These are phyloP conservation scores for Drosophila willistoni DNA, from an alignment of 1,140 invertebrate genomes.

Conservation along the genomic window DNA sequence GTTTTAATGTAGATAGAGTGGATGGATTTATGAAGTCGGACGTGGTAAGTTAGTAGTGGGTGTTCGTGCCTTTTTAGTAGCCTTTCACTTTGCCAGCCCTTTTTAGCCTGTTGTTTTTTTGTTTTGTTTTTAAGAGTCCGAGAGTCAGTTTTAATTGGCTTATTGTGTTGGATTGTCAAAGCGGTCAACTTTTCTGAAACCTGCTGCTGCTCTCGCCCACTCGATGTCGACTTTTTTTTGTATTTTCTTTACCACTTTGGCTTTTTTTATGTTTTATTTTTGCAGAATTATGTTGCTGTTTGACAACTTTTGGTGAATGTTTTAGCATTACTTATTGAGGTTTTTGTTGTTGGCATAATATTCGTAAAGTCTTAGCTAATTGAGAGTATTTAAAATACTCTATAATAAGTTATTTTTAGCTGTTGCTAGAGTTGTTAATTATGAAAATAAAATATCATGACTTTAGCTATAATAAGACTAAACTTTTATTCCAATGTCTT, in stretches of 20 bases:
- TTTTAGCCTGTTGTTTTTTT: constrained; percentile 33
- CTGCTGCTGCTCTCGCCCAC: constrained; percentile 19
- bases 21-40: background rate
- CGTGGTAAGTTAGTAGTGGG: background rate
- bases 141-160: constrained; percentile 67
- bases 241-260: constrained; percentile 10
- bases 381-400: too few species aligned
- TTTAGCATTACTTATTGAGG: constrained; percentile 7
- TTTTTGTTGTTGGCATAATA: background rate
- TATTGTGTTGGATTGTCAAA: constrained; percentile 66
- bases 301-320: constrained; percentile 38
- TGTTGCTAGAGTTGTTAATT: background rate
- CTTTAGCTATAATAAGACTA: too few species aligned
- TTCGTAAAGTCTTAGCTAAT: background rate
- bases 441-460: background rate
- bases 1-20: constrained; percentile 24
- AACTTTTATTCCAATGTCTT: too few species aligned
- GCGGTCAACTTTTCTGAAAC: constrained; percentile 20
- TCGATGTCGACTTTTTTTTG: background rate
- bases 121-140: constrained; percentile 24
- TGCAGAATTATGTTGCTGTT: constrained; percentile 34
- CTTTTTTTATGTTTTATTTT: background rate
- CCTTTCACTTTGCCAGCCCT: constrained; percentile 54
- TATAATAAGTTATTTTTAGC: too few species aligned
- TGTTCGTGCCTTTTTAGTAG: background rate